Base-by-base conservation (phyloP, 2,888 invertebrate species). In the Seira sanloemensis region DNA sequence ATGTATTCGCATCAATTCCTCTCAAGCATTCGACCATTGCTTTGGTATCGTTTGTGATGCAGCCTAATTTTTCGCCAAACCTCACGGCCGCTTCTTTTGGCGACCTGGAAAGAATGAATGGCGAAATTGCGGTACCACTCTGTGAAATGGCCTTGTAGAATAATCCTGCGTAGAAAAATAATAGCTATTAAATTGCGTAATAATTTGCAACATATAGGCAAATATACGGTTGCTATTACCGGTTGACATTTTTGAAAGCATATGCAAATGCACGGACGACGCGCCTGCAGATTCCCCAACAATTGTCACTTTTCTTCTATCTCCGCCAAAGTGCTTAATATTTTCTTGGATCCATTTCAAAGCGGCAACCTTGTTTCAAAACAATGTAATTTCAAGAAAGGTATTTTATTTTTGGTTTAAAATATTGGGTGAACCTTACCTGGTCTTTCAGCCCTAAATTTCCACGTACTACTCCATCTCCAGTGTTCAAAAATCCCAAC, bases 1-100 rank as follows among this genome's bases (percentile, higher is more conserved):
- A 58, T 4, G 27, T 68, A 1, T 58, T 25, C 0, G 79, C 86
- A 73, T 86, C 82, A 54, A 72, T 66, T 25, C 78, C 58, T 26
- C 84, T 82, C 23, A 89, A 62, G 37, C 89, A 89, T 0, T 75
- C 76, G 0, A 87, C 84, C 85, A 88, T 86, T 25, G 58, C 78
- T 19, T 80, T 78, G 0, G 74, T 75, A 4, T 79, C 65, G 1
- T 81, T 74, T 23, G 76, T 85, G 7, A 75, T 73, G 27, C 89
- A 89, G 16, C 84, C 82, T n/a, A 87, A 27, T 46, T 80, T 75
- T 19, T 76, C 67, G 7, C 78, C 88, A 62, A 83, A 82, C 58
- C 82, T 0, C 19, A 80, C 62, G 0, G 87, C 86, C 68, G 84
- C 85, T 26, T 83, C 72, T 25, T 25, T 78, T 54, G 86, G 86